These are phyloP conservation scores for Pseudococcus viburni DNA, from an alignment of 2,888 invertebrate genomes.

Conservation along the genomic window DNA sequence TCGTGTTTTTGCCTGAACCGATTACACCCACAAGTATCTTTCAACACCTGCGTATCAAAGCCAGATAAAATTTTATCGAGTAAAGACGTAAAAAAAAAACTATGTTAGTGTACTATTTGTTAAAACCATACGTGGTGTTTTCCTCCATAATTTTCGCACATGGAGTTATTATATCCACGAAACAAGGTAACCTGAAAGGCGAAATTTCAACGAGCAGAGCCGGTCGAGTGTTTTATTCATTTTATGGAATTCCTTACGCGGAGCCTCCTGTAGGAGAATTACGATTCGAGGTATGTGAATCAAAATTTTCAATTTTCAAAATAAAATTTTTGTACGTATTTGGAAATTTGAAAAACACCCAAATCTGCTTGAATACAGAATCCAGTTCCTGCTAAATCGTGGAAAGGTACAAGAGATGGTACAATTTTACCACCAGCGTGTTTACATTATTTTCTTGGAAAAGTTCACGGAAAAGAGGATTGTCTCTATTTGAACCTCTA, in stretches of 20 bases:
- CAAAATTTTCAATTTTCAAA: neutral
- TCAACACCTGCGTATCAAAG: no score
- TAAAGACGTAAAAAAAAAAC: neutral
- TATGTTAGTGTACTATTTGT: neutral
- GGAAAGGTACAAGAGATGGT: constrained; percentile 72
- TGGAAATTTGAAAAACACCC: neutral
- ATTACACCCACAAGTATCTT: no score
- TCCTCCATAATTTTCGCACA: neutral
- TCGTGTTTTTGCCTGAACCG: no score
- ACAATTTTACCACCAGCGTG: constrained; percentile 71
- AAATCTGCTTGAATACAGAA: constrained; percentile 63
- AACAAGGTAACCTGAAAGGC: constrained; percentile 71
- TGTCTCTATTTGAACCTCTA: neutral
- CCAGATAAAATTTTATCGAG: no score
- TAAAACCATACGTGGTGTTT: neutral
- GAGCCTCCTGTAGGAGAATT: constrained; percentile 71
- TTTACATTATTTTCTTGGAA: neutral
- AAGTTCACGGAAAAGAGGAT: constrained; percentile 71
- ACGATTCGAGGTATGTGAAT: constrained; percentile 71
- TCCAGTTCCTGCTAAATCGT: constrained; percentile 70
- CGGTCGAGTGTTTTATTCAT: constrained; percentile 70
- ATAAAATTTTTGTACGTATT: neutral
- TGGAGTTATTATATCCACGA: constrained; percentile 68
- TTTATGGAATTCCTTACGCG: constrained; percentile 72
- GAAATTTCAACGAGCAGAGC: constrained; percentile 69